Conservation (phyloP, 2,113 vertebrate species). For the Tetrao urogallus region DNA sequence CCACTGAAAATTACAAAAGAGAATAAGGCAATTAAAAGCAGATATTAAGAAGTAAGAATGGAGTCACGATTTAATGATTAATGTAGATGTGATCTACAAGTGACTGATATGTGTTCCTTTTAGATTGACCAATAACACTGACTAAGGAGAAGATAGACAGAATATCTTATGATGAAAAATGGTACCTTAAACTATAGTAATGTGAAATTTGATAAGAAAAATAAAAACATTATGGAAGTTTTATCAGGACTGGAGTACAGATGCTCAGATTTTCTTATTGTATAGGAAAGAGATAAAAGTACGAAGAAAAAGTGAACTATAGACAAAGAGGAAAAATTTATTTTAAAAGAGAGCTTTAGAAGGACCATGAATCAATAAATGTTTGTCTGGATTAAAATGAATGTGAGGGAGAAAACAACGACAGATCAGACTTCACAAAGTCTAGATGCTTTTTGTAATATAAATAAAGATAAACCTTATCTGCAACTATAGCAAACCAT, state of each 20-base stretch:
- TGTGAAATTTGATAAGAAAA: neutral
- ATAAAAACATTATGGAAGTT: neutral
- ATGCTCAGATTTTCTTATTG: neutral
- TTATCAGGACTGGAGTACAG: neutral
- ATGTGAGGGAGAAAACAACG: fast-evolving
- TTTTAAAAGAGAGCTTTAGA: neutral
- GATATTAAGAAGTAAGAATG: neutral
- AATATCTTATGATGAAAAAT: neutral
- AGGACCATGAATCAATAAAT: neutral
- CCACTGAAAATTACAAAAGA: neutral
- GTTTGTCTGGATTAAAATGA: neutral
- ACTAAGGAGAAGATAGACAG: neutral
- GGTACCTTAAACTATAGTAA: neutral
- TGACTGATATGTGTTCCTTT: neutral
- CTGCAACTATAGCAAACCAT: neutral
- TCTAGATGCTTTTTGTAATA: neutral
- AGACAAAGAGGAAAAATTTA: neutral
- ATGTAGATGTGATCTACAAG: neutral
- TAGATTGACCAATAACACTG: neutral
- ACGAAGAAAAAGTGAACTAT: neutral
- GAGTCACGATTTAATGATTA: neutral
- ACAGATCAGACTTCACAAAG: neutral
- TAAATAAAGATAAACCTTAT: neutral
- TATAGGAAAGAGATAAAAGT: neutral
- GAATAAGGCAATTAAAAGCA: neutral